Percentiles rank a stretch among this genome's conserved stretches.
These are phyloP conservation scores for Hirtodrosophila cameraria DNA, from an alignment of 2,888 invertebrate species.

Conservation along the genomic window DNA sequence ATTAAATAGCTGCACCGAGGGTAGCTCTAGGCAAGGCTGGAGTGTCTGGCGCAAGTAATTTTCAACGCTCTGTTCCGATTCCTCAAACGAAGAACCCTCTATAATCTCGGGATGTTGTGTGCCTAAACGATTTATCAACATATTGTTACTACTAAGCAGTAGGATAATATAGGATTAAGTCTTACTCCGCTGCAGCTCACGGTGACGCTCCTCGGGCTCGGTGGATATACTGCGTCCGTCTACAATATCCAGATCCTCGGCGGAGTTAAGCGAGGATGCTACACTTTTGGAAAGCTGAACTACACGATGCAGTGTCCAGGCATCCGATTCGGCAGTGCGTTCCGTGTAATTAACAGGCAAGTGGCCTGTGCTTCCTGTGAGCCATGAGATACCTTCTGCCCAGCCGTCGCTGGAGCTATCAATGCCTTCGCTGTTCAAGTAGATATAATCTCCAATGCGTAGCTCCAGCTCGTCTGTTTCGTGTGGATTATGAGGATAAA, in stretches of 20 bases:
- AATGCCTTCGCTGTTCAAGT: conserved; percentile 90
- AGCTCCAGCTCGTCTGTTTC: conserved; percentile 94
- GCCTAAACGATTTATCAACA: conserved; percentile 28
- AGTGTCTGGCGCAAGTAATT: conserved; percentile 81
- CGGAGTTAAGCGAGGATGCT: conserved; percentile 82
- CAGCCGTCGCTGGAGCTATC: conserved; percentile 92
- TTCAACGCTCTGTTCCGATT: conserved; percentile 82
- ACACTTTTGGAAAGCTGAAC: conserved; percentile 85
- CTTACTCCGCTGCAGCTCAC: conserved; percentile 75
- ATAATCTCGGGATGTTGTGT: conserved; percentile 76
- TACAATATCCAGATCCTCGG: conserved; percentile 82
- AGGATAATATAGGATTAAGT: background rate
- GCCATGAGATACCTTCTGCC: conserved; percentile 89
- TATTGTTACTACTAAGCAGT: too few species aligned
- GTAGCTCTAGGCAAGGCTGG: conserved; percentile 81
- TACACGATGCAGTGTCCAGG: conserved; percentile 94
- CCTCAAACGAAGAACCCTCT: conserved; percentile 82
- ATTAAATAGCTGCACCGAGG: conserved; percentile 67
- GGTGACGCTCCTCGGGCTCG: conserved; percentile 79
- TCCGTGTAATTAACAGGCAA: conserved; percentile 93
- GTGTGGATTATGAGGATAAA: conserved; percentile 90
- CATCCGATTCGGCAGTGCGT: conserved; percentile 94
- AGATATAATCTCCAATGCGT: conserved; percentile 93
- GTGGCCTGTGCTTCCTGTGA: conserved; percentile 88
- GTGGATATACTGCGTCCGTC: conserved; percentile 82